A percentile compares a stretch with the other conserved stretches of the same genome.
These are phyloP conservation scores for Hoplodrina blanda DNA, from an alignment of 2,888 invertebrate species.

Conservation along the genomic window DNA sequence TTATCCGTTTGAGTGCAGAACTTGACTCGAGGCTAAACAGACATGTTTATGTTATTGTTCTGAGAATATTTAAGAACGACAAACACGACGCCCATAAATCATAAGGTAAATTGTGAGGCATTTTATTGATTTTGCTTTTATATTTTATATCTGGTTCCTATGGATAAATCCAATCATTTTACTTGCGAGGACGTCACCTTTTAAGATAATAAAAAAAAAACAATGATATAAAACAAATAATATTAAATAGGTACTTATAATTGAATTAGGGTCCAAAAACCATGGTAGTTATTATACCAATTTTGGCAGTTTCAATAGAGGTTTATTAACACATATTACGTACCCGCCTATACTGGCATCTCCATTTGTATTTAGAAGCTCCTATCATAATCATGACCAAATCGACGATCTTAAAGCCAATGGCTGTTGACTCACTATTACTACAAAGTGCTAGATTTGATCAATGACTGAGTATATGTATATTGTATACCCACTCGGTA, in stretches of 20 bases:
- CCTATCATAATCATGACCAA: not conserved
- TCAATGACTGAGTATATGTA: slow-evolving; percentile 37
- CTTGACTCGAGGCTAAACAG: slow-evolving; percentile 73
- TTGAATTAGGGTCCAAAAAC: not conserved
- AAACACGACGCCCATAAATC: slow-evolving; percentile 68
- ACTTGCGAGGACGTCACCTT: not conserved
- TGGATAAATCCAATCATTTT: too few relatives aligned
- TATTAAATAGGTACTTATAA: too few relatives aligned
- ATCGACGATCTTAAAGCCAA: slow-evolving; percentile 1
- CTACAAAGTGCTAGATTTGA: slow-evolving; percentile 6
- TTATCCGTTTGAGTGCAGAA: slow-evolving; percentile 70
- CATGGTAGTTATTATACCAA: not conserved
- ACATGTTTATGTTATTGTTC: slow-evolving; percentile 73
- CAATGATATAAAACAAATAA: too few relatives aligned
- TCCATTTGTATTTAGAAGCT: not conserved
- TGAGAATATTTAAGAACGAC: slow-evolving; percentile 68
- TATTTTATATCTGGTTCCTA: not conserved
- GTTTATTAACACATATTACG: slow-evolving; percentile 1
- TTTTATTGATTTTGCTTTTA: slow-evolving; percentile 7
- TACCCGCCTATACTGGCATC: not conserved
- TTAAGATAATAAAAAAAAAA: too few relatives aligned
- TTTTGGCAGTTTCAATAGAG: not conserved
- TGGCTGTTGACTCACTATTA: slow-evolving; percentile 16
- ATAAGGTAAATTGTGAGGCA: slow-evolving; percentile 37
- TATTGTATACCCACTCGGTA: not conserved